These are phyloP conservation scores for Cephalophus harveyi DNA, from an alignment of 2,113 vertebrate genomes.

Conservation along the genomic window DNA sequence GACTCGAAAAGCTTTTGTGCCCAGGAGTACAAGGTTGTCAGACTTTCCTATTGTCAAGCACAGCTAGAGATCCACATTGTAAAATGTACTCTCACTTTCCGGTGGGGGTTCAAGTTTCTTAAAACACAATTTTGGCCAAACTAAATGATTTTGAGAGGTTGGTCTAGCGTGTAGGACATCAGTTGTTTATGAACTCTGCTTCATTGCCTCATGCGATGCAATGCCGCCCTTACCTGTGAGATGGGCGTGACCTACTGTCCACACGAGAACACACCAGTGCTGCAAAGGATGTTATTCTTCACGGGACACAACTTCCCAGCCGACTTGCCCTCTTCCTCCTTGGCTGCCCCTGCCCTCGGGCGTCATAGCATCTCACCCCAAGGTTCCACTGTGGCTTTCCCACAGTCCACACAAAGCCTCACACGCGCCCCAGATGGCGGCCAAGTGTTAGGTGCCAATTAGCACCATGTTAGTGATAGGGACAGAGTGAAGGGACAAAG, in stretches of 20 bases:
- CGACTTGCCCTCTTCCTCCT: not conserved
- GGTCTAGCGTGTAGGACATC: not conserved
- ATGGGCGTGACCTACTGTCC: not conserved
- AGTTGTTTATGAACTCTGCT: not conserved
- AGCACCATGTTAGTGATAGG: not conserved
- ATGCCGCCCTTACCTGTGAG: not conserved
- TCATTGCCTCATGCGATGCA: not conserved
- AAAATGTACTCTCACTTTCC: not conserved
- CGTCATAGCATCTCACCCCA: not conserved
- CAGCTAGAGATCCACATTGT: not conserved
- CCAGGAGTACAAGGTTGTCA: not conserved
- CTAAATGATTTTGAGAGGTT: not conserved
- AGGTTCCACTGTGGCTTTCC: not conserved
- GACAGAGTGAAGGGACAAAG: not conserved
- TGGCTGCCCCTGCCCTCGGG: too few relatives aligned
- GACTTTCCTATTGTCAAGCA: not conserved
- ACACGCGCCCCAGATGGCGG: not conserved
- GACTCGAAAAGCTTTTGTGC: not conserved
- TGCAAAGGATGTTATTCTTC: not conserved
- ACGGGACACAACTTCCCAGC: not conserved
- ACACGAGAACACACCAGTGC: not conserved
- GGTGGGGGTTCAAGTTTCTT: not conserved
- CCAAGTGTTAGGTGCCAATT: not conserved
- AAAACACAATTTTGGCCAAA: not conserved
- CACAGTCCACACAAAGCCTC: not conserved